Base-by-base conservation (phyloP, 2,113 vertebrate species). In the Pterocles orientalis region DNA sequence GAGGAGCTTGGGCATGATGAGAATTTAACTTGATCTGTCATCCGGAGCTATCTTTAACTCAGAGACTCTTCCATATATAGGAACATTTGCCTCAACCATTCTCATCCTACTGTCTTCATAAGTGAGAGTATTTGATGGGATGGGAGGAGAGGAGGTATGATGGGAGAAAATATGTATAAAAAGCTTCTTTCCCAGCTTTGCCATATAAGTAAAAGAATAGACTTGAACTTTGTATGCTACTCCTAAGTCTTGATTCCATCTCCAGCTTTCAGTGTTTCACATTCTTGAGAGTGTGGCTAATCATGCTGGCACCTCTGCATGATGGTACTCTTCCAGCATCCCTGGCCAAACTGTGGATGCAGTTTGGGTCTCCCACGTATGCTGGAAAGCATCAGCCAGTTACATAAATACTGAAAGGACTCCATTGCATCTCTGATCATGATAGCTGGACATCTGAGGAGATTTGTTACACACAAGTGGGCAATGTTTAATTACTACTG, bases 51-150 rank as follows among this genome's bases (percentile, higher is more conserved):
- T 94, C 81, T 95, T 95, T 95, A 94, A 94, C 78, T 76, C 78
- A 85, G 58, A 71, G 21, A 25, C 75, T 92, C n/a, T 95, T 94
- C 91, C 91, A 95, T 94, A 92, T 95, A 94, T 91, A 93, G 96
- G 73, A 94, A 68, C 48, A 64, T 85, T 68, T 85, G 34, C 57
- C 84, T 91, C 84, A 78, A 71, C 54, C 39, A n/a, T 33, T 83
- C 47, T 69, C 56, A 65, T 82, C 48, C 62, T 68, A 24, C 57
- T 76, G 61, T 57, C 54, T 45, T 84, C 58, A 1, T 29, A 84
- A 95, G 61, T 39, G 66, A 61, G 19, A 79, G 6, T 79, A 79
- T 91, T 93, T 66, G 5, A 53, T 64, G 70, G 45, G 65, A 24
- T 85, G 57, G 61, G 73, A 95, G 57, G 43, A 90, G 54, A 86